A percentile compares a stretch with the other conserved stretches of the same genome.
Conservation (phyloP, 2,113 vertebrate species). For the Stigmatopora nigra region DNA sequence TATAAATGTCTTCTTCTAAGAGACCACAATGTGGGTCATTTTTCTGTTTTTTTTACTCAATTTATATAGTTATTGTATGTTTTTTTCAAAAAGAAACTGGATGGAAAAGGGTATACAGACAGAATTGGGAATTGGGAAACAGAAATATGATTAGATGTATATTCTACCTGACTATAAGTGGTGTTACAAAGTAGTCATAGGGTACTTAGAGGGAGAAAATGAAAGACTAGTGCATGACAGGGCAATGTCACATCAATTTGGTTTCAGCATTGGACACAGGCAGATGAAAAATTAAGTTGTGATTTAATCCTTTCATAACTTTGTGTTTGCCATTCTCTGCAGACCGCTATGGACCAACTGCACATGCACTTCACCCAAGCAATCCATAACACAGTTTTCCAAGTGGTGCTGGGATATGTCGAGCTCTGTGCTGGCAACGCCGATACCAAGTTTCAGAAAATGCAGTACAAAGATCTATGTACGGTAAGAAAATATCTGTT, state of each 20-base stretch:
- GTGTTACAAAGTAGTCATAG: too few relatives aligned
- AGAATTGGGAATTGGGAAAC: too few relatives aligned
- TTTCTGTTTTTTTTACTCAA: not conserved
- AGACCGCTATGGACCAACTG: constrained; percentile 99
- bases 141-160: too few relatives aligned
- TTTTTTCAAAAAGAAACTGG: too few relatives aligned
- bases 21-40: not conserved
- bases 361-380: constrained; percentile 99
- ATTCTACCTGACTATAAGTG: too few relatives aligned
- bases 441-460: constrained; percentile 98
- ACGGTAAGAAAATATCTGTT: constrained; percentile 70
- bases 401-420: constrained; percentile 96
- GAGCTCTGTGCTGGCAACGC: constrained; percentile 94
- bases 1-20: not conserved
- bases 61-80: not conserved
- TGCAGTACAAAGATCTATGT: constrained; percentile 96
- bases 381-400: constrained; percentile 98
- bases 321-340: constrained; percentile 37
- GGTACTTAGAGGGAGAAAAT: too few relatives aligned
- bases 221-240: too few relatives aligned
- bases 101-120: too few relatives aligned
- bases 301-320: constrained; percentile 19
- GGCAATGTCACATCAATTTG: not conserved
- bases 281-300: constrained; percentile 17
- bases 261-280: constrained; percentile 2